A percentile compares a stretch with the other conserved stretches of the same genome.
phyloP scores from a whole-genome alignment of 2,797 vertebrate species.

The Oceanodroma leucorhoa region DNA sequence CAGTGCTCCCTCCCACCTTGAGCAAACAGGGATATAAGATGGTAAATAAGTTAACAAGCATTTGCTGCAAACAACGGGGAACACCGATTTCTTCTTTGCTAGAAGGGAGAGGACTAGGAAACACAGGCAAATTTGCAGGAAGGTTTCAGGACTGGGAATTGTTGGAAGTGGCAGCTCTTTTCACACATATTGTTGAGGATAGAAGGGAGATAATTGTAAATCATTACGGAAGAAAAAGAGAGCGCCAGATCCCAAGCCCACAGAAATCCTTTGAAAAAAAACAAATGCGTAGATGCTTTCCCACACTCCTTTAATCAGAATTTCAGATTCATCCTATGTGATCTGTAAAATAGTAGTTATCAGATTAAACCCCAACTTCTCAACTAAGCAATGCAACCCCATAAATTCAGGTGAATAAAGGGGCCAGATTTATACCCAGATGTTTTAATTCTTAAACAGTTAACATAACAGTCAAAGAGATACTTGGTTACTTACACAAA shows the following conservation, averaged over 20 bases:
- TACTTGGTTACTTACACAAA: constrained; percentile 49
- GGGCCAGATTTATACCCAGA: constrained; percentile 31
- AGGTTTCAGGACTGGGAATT: neutral
- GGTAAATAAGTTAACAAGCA: neutral
- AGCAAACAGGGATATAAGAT: neutral
- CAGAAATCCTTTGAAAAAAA: neutral
- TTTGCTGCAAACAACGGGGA: neutral
- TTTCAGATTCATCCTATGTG: neutral
- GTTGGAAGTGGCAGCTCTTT: neutral
- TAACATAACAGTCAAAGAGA: constrained; percentile 59
- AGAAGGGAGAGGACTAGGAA: neutral
- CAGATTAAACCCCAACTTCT: constrained; percentile 38
- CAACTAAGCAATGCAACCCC: neutral
- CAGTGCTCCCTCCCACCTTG: neutral
- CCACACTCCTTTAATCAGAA: constrained; percentile 17
- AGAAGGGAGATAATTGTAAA: constrained; percentile 10
- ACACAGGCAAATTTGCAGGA: neutral
- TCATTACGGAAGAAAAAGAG: neutral
- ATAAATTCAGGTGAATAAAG: constrained; percentile 2
- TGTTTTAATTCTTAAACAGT: constrained; percentile 54
- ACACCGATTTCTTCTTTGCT: neutral
- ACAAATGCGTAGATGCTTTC: neutral
- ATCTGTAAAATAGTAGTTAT: constrained; percentile 24
- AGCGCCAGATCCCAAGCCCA: neutral
- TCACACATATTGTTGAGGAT: neutral